A percentile compares a stretch with the other conserved stretches of the same genome.
phyloP scores from a whole-genome alignment of 2,113 vertebrate genomes.

The Otocyon megalotis region DNA sequence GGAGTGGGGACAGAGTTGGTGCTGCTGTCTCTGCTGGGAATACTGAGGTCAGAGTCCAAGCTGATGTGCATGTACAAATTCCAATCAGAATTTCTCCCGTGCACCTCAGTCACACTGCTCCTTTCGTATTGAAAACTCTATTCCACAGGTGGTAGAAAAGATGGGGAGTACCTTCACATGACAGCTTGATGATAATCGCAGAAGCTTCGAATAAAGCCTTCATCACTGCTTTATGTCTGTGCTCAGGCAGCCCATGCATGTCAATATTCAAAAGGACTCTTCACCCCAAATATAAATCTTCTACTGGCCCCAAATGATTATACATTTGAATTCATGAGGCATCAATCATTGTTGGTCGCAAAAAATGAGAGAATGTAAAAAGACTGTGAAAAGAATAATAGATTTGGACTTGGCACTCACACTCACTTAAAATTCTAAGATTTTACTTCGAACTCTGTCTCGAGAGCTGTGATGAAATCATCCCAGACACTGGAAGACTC shows the following conservation, averaged over 20 bases:
- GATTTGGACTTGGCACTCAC: not conserved
- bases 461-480: conserved; percentile 8
- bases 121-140: not conserved
- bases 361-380: not conserved
- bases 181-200: not conserved
- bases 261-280: not conserved
- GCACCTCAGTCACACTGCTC: not conserved
- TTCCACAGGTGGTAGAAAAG: not conserved
- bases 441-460: conserved; percentile 30
- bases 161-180: not conserved
- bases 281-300: not conserved
- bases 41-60: not conserved
- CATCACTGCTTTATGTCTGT: not conserved
- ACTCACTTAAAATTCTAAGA: not conserved
- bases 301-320: not conserved
- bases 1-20: not conserved
- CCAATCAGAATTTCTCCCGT: not conserved
- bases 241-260: not conserved
- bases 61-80: not conserved
- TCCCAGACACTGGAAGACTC: conserved; percentile 35
- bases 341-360: not conserved
- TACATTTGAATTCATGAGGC: not conserved
- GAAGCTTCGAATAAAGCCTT: not conserved
- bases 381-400: not conserved
- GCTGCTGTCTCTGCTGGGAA: not conserved